Base-by-base conservation (phyloP, 2,113 vertebrate genomes). In the Sporophila hypoxantha region DNA sequence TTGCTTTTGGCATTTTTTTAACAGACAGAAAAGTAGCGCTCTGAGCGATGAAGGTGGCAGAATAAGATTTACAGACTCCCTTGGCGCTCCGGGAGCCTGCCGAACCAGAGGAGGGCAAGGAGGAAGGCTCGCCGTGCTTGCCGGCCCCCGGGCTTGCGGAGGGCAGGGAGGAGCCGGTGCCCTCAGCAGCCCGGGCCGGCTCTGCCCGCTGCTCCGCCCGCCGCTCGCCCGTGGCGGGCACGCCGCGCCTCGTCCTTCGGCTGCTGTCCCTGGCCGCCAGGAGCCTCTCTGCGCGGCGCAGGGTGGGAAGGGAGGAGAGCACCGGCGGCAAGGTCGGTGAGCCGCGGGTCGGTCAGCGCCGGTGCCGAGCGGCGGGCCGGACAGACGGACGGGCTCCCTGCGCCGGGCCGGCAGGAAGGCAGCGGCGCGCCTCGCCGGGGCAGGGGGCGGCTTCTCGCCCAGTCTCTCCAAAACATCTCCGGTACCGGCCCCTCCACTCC, bases 101-200 rank as follows among this genome's bases (percentile, higher is more conserved):
- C 34, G 25, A 56, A 17, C 5, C 3, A 20, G 18, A 65, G n/a
- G 18, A 37, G 7, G 30, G 20, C 32, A 26, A 32, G 16, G 23
- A 21, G 17, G n/a, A 9, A 34, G 20, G 20, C 44, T 87, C 2
- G 6, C 4, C 9, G 52, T 14, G 8, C 14, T 12, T 19, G 6
- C 5, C 21, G 10, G 30, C 22, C 8, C 41, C 14, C 17, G 25
- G 60, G 75, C 61, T 61, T 17, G 67, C 14, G 18, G 42, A 14
- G 1, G 18, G 59, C 52, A 14, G 50, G 6, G 18, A 36, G 42
- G 66, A 49, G 42, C n/a, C 4, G 30, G 10, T 32, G 6, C 34
- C 23, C 32, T 8, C 44, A 0, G 57, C 65, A 98, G 95, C 9
- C 98, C 98, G 1, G 83, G 79, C 3, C 97, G 12, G 25, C 44